A percentile compares a stretch with the other conserved stretches of the same genome.
phyloP scores from a whole-genome alignment of 2,113 vertebrate genomes.

The Procavia capensis region DNA sequence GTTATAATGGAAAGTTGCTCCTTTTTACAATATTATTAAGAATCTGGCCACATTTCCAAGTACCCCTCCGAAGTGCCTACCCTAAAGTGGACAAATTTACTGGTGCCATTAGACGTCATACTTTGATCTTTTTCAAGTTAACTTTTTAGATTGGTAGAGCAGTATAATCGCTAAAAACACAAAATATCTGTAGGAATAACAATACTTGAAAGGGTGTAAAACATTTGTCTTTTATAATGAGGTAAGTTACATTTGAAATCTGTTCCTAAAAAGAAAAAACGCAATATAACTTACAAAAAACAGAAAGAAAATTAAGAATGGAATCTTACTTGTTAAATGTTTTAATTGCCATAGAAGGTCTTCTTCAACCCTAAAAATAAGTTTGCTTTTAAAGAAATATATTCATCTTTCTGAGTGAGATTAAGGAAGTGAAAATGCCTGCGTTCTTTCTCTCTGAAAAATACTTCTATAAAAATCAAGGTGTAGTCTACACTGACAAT shows the following conservation, averaged over 20 bases:
- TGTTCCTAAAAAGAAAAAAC: conserved; percentile 13
- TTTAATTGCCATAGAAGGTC: not conserved
- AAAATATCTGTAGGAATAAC: not conserved
- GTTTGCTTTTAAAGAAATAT: not conserved
- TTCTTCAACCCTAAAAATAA: not conserved
- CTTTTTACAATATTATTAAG: not conserved
- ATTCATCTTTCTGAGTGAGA: not conserved
- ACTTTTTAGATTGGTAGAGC: not conserved
- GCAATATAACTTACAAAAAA: not conserved
- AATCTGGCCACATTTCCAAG: conserved; percentile 42
- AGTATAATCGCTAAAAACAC: not conserved
- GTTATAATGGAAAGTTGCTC: not conserved
- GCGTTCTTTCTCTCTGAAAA: not conserved
- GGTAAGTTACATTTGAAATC: not conserved
- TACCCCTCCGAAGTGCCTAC: not conserved
- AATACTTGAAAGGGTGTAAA: not conserved
- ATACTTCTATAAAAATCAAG: conserved; percentile 40
- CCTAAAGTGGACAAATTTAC: not conserved
- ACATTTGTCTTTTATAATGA: not conserved
- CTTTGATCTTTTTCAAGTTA: not conserved
- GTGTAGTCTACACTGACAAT: conserved; percentile 2
- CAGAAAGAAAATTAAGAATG: conserved; percentile 30
- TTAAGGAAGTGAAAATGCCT: not conserved
- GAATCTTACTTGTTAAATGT: conserved; percentile 32
- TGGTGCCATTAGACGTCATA: not conserved